A percentile compares a stretch with the other conserved stretches of the same genome.
Conservation (phyloP, 2,888 invertebrate genomes). For the Scaptodrosophila latifasciaeformis region DNA sequence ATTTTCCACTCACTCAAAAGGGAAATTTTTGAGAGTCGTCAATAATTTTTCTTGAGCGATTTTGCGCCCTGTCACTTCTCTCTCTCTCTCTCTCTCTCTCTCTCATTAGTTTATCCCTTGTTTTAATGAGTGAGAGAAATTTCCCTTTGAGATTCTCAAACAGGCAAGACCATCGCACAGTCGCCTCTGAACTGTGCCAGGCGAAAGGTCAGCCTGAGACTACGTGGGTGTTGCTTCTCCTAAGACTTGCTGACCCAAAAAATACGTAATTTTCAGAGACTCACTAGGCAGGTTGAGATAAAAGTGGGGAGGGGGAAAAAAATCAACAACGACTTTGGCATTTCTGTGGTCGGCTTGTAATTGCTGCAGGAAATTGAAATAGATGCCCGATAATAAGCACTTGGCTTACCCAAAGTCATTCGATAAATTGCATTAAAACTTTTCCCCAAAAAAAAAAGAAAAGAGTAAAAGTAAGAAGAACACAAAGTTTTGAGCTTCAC, state of each 20-base stretch:
- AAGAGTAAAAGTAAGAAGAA: too few species aligned
- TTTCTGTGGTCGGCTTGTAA: slow-evolving; percentile 32
- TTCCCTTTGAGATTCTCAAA: too few species aligned
- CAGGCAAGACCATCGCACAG: too few species aligned
- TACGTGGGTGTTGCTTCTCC: not conserved
- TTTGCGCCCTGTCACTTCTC: not conserved
- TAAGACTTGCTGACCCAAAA: slow-evolving; percentile 3
- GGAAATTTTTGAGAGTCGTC: slow-evolving; percentile 20
- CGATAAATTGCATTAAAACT: slow-evolving; percentile 64
- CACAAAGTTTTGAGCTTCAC: too few species aligned
- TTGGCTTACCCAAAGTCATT: slow-evolving; percentile 48
- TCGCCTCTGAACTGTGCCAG: slow-evolving; percentile 53
- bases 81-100: slow-evolving; percentile 19
- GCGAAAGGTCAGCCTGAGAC: slow-evolving; percentile 46
- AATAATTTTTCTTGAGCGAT: slow-evolving; percentile 26
- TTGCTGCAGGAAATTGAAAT: slow-evolving; percentile 65
- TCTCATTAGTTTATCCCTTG: slow-evolving; percentile 2
- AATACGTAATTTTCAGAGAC: slow-evolving; percentile 32
- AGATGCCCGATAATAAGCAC: slow-evolving; percentile 67
- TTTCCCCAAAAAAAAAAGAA: slow-evolving; percentile 40
- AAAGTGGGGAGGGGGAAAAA: not conserved
- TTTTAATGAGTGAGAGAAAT: slow-evolving; percentile 33
- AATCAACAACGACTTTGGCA: not conserved
- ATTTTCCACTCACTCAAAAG: slow-evolving; percentile 9
- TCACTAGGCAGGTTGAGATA: slow-evolving; percentile 25